Evolutionary conservation across 2,113 vertebrate genomes (phyloP), one percentile per base, ranked within the genome.

Genomic region (Cololabis saira): DNA sequence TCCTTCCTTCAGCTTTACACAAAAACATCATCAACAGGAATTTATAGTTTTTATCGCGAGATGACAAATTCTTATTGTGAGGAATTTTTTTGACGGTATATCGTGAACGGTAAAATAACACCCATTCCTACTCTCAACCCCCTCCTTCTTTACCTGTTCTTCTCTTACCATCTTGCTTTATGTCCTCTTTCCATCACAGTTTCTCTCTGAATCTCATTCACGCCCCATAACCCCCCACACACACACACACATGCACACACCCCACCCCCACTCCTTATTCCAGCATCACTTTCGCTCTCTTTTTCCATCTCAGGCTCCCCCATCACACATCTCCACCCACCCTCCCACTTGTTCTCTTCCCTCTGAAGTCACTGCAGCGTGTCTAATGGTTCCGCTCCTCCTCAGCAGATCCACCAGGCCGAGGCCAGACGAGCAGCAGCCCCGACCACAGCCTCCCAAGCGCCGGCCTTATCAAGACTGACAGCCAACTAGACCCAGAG

Each of bases 331-430:
- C 62, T 68, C 51, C 56, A 22, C 57, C 51, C 56, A 22, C 57
- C 51, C 51, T 43, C 52, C 41, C 51, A 17, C 58, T 50, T 11
- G 33, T 37, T 37, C 66, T 55, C 18, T 15, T 52, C 76, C 59
- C 64, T 73, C 67, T 82, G 62, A 71, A 85, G 78, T 78, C 84
- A 88, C 84, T 88, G 86, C 86, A 87, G 88, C 82, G 43, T 87
- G 82, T 87, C 86, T 85, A 88, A 87, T 87, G 84, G 82, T 66
- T 82, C 74, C 16, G 73, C 84, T 87, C 74, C 71, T 62, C 71
- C 77, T 81, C 75, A 76, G 85, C 81, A 83, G 77, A 89, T 85
- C 78, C 82, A 76, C 85, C 80, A 77, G 61, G 54, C 24, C 45
- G 78, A 82, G 73, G 81, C 76, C 65, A 12, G 69, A 64, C 44